Evolutionary conservation across 2,113 vertebrate species (phyloP).

Genomic region (Cyanocitta stelleri): DNA sequence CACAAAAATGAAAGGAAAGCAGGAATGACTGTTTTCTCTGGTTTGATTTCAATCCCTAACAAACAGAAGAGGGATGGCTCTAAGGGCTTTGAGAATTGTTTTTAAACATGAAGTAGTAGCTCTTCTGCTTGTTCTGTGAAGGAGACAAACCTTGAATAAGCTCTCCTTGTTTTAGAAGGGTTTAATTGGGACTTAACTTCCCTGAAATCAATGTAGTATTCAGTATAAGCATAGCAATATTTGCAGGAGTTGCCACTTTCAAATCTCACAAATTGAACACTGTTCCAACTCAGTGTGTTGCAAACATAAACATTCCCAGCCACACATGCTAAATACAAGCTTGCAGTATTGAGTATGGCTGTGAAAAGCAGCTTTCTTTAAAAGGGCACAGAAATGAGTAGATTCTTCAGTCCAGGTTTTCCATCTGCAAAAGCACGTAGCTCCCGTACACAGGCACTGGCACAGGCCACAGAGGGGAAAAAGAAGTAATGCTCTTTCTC

Average conservation of each 20-base stretch:
- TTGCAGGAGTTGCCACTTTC: background rate
- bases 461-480: background rate
- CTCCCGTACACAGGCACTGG: slow-evolving; percentile 18
- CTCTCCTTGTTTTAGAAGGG: background rate
- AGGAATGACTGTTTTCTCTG: background rate
- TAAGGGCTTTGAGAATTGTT: background rate
- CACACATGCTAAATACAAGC: background rate
- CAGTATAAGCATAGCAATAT: background rate
- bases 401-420: slow-evolving; percentile 1
- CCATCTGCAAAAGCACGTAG: slow-evolving; percentile 5
- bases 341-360: background rate
- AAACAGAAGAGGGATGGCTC: background rate
- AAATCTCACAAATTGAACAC: background rate
- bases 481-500: background rate
- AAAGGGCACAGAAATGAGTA: background rate
- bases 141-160: background rate
- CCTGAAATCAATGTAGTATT: background rate
- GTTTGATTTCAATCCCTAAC: background rate
- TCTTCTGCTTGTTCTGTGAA: background rate
- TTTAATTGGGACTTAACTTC: background rate
- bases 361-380: slow-evolving; percentile 57
- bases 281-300: background rate
- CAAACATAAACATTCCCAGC: background rate
- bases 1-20: background rate
- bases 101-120: background rate